These are phyloP conservation scores for Drosophila anceps DNA, from an alignment of 2,888 invertebrate species.

Conservation along the genomic window DNA sequence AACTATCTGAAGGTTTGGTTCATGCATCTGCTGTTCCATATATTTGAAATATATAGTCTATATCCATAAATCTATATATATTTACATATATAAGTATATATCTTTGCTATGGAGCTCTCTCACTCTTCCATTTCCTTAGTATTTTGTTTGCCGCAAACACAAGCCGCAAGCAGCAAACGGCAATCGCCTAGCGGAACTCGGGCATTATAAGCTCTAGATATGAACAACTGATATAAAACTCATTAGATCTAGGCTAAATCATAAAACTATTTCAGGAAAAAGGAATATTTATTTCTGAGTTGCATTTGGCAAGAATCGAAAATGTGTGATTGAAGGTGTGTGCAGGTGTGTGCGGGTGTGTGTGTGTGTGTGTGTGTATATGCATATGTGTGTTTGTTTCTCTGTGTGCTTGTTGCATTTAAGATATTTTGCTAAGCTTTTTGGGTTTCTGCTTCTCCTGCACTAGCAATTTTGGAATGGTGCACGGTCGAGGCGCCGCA, in stretches of 20 bases:
- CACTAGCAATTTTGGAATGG: slow-evolving; percentile 49
- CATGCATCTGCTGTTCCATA: background rate
- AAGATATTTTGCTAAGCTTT: slow-evolving; percentile 18
- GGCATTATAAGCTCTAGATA: background rate
- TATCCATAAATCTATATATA: background rate
- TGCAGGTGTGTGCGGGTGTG: background rate
- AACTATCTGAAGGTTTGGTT: background rate
- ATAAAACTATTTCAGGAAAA: background rate
- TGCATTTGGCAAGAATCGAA: background rate
- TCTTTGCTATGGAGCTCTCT: background rate
- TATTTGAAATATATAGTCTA: background rate
- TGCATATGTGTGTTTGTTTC: background rate
- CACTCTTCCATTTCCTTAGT: background rate
- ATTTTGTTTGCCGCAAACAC: background rate
- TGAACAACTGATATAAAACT: background rate
- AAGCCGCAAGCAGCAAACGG: background rate
- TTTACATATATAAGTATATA: background rate
- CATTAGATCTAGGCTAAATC: background rate
- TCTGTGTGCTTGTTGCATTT: slow-evolving; percentile 10
- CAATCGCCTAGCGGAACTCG: background rate
- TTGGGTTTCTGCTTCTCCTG: slow-evolving; percentile 24
- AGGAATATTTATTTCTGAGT: background rate
- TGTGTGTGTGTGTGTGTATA: background rate
- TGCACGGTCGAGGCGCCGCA: slow-evolving; percentile 27
- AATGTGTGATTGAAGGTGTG: background rate